Evolutionary conservation across 2,797 vertebrate genomes (phyloP), one percentile per base, ranked within the genome.

Genomic region (Eospalax fontanierii): DNA sequence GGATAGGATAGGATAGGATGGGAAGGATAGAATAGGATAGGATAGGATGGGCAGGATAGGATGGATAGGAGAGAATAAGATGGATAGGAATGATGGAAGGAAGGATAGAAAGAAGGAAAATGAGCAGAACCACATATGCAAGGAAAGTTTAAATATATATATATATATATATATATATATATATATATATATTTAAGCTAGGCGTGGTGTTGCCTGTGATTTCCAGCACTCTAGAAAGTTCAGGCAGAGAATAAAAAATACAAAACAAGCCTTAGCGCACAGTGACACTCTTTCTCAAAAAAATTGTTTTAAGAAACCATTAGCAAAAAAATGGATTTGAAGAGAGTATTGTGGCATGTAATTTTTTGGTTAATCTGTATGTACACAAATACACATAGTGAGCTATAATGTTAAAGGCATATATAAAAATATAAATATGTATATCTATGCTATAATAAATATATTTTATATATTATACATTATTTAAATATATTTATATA

Each of bases 321-420:
- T 70, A 66, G 30, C 71, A 95, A 59, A 86, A 87, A 33, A 88
- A 43, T 46, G 71, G 35, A 71, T 40, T 76, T 79, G 46, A 85
- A 89, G 87, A 19, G 6, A 50, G 10, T 85, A 63, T 24, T 75
- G 33, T 85, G 54, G 73, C 4, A 7, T 89, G 18, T 91, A 91
- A 85, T 54, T 86, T n/a, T 87, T 83, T 75, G n/a, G 84, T 95
- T 88, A 26, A 63, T 95, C 40, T 54, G 15, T 30, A 73, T 46
- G 1, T 46, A 33, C 26, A 63, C 21, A 66, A 71, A 73, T 66
- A 19, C 16, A 89, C 0, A 12, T 38, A 18, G 6, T 63, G 26
- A 16, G 24, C 68, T 87, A 15, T 61, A 66, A 89, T 30, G 4
- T 63, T 26, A 93, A 88, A 63, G 40, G 46, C 24, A 40, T 9